A percentile compares a stretch with the other conserved stretches of the same genome.
These are phyloP conservation scores for Poeciliopsis paucimaculata DNA, from an alignment of 2,797 vertebrate species.

Conservation along the genomic window DNA sequence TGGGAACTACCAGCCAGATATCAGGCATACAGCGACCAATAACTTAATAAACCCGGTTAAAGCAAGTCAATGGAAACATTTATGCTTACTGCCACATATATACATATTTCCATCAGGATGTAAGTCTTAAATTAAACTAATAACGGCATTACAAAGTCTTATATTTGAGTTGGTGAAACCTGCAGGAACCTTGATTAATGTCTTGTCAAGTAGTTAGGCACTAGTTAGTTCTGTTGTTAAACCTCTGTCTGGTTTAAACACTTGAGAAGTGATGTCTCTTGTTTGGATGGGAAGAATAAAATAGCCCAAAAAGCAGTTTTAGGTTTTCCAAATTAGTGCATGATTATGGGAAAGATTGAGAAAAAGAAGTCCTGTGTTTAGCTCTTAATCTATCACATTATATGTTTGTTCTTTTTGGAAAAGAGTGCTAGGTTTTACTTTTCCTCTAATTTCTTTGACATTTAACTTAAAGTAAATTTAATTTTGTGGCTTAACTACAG, in stretches of 20 bases:
- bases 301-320: background rate
- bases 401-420: background rate
- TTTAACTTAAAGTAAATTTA: background rate
- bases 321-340: background rate
- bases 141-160: background rate
- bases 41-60: too few species aligned
- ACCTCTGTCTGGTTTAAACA: background rate
- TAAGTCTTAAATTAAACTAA: background rate
- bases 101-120: background rate
- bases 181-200: background rate
- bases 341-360: background rate
- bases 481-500: background rate
- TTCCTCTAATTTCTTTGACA: background rate
- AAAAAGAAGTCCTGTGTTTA: background rate
- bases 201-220: background rate
- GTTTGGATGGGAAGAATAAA: background rate
- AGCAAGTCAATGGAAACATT: too few species aligned
- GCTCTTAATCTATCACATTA: background rate
- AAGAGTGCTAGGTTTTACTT: background rate
- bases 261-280: background rate
- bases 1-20: background rate
- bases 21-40: background rate
- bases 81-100: too few species aligned
- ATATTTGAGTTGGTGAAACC: background rate
- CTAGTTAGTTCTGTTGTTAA: background rate